Evolutionary conservation across 2,888 invertebrate genomes (phyloP), one percentile per base, ranked within the genome.

Genomic region (Eurytoma adleriae): DNA sequence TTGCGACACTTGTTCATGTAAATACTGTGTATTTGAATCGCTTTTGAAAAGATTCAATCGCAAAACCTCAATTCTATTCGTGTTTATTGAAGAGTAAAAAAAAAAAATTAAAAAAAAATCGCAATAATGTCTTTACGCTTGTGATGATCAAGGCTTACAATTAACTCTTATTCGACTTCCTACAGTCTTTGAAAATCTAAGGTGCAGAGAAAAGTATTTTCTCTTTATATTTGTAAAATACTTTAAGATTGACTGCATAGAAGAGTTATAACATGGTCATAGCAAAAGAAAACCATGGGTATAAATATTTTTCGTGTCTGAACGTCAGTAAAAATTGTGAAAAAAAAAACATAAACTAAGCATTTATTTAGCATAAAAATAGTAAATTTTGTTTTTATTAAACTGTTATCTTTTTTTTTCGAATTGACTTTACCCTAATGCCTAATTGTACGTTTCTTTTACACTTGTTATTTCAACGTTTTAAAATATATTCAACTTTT

Each of bases 1-100:
- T 66, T 52, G 57, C n/a, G 18, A 27, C 67, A 52, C 10, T 71
- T 77, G 68, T 69, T 68, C 18, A 62, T 81, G 78, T 81, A 81
- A 75, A 81, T 79, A 81, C 18, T 76, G 48, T 72, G 52, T 64
- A 76, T 50, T 75, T 59, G 59, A 68, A 74, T 48, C 7, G 12
- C 30, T 61, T 69, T 74, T 20, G 52, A 52, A 57, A 78, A 75
- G 48, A 54, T 54, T 72, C 50, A 61, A 68, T 27, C 27, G 48
- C 3, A 70, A 70, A 24, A 24, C 27, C 50, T 64, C 18, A 40
- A 48, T 57, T 69, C 62, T 69, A 4, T 64, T 62, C 62, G 48
- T 57, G 56, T 70, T 77, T 24, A 64, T 61, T 70, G 13, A 64
- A 64, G 20, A 64, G 54, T 70, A 57, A 70, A 70, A 27, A 64